Evolutionary conservation across 1,140 invertebrate genomes (phyloP).

Genomic region (Paraescarpia echinospica): DNA sequence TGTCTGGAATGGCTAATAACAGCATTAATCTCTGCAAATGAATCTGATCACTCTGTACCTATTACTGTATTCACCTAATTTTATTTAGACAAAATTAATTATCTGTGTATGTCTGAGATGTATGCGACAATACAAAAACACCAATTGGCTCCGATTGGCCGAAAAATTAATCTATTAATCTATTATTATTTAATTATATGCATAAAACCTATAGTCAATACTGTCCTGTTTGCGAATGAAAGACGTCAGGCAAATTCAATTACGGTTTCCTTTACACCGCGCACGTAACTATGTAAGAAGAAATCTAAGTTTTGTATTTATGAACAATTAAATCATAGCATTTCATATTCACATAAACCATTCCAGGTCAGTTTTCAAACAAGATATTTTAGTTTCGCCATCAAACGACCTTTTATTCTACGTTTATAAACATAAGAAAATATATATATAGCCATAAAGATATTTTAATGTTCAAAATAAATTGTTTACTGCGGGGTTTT

Average conservation of each 20-base stretch:
- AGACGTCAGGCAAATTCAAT: not conserved
- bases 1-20: not conserved
- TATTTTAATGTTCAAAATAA: no score
- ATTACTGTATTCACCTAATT: not conserved
- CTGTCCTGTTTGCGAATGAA: not conserved
- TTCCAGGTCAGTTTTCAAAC: no score
- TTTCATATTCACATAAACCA: not conserved
- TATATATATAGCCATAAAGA: no score
- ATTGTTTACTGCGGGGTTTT: no score
- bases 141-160: not conserved
- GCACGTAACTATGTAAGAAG: not conserved
- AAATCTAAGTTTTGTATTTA: not conserved
- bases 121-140: not conserved
- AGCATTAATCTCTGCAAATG: not conserved
- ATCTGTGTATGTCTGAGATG: not conserved
- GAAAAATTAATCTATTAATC: not conserved
- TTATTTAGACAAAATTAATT: not conserved
- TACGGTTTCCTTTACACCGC: not conserved
- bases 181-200: not conserved
- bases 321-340: not conserved
- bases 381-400: no score
- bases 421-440: no score
- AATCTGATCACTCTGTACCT: not conserved
- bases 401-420: no score
- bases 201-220: not conserved